A percentile compares a stretch with the other conserved stretches of the same genome.
phyloP scores from a whole-genome alignment of 2,113 vertebrate species.

The Rhinoptilus africanus region DNA sequence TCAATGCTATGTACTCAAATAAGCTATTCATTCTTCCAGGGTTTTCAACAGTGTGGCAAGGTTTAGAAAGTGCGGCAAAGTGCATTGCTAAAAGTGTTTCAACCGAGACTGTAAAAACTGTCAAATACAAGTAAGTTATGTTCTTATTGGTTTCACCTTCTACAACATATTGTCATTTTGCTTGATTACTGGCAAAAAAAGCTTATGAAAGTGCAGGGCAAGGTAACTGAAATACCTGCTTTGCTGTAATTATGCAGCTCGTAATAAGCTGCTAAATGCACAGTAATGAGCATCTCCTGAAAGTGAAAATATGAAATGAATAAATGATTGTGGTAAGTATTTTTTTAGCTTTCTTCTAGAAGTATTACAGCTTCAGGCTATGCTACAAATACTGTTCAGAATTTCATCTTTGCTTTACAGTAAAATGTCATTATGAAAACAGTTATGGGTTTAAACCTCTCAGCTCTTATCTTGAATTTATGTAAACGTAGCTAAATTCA shows the following conservation, averaged over 20 bases:
- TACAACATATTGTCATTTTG: neutral
- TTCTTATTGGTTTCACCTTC: neutral
- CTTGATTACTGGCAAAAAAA: neutral
- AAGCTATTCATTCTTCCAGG: slow-evolving; percentile 71
- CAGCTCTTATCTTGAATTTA: neutral
- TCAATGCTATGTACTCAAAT: neutral
- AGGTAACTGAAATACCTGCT: neutral
- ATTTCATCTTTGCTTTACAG: neutral
- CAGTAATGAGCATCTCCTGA: neutral
- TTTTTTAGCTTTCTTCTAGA: neutral
- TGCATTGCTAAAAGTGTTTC: slow-evolving; percentile 91
- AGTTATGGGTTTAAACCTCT: neutral
- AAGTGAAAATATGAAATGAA: neutral
- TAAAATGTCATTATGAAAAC: neutral
- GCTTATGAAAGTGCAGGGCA: neutral
- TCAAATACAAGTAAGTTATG: slow-evolving; percentile 90
- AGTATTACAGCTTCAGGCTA: neutral
- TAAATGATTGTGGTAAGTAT: neutral
- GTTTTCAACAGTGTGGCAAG: slow-evolving; percentile 96
- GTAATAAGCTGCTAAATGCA: neutral
- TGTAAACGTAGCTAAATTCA: neutral
- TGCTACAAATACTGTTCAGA: neutral
- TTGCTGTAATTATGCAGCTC: neutral
- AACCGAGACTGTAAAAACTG: slow-evolving; percentile 89
- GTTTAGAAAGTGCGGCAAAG: slow-evolving; percentile 91